A percentile compares a stretch with the other conserved stretches of the same genome.
phyloP scores from a whole-genome alignment of 2,113 vertebrate species.

The Bungarus multicinctus region DNA sequence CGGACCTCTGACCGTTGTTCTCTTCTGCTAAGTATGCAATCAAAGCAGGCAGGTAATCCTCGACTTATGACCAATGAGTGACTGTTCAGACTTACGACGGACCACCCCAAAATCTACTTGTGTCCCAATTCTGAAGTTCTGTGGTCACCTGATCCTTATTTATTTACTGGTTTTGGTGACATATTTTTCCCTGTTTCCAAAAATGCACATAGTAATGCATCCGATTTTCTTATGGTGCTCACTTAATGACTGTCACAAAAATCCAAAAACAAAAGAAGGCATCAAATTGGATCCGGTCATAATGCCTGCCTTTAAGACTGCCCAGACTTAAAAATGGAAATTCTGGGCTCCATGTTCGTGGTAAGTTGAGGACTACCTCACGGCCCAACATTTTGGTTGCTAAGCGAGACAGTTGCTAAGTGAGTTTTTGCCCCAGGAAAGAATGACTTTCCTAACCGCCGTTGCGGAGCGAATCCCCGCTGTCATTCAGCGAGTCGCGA shows the following conservation, averaged over 20 bases:
- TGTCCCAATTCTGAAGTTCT: not conserved
- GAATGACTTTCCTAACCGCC: not conserved
- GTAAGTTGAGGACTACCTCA: not conserved
- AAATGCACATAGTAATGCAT: not conserved
- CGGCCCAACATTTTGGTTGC: not conserved
- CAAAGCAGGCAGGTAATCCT: not conserved
- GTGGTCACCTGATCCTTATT: not conserved
- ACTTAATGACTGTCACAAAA: not conserved
- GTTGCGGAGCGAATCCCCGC: not conserved
- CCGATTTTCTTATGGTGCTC: not conserved
- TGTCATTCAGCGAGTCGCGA: not conserved
- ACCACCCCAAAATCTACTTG: not conserved
- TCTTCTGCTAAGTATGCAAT: not conserved
- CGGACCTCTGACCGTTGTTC: not conserved
- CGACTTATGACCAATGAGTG: not conserved
- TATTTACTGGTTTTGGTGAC: not conserved
- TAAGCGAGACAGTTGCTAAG: not conserved
- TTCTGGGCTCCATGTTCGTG: not conserved
- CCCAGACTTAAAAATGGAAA: not conserved
- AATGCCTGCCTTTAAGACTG: not conserved
- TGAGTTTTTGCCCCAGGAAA: not conserved
- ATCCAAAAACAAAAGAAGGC: too few species aligned
- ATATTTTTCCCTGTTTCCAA: not conserved
- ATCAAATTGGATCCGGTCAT: not conserved
- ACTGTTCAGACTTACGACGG: not conserved